phyloP scores from a whole-genome alignment of 2,888 invertebrate genomes.

The Ptilodon capucinus region DNA sequence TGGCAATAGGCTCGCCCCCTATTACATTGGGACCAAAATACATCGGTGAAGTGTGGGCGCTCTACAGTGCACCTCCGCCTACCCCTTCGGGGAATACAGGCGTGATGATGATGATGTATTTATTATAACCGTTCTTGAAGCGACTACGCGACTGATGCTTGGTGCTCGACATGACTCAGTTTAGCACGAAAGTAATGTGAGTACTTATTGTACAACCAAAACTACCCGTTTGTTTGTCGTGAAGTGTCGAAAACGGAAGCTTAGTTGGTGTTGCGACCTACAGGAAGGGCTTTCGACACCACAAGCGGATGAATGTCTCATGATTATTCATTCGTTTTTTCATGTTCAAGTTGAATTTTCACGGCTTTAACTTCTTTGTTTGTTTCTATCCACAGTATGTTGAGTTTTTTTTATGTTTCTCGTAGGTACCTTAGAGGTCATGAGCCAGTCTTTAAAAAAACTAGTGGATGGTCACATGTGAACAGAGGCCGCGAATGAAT shows the following conservation, averaged over 20 bases:
- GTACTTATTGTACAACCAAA: background rate
- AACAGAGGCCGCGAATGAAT: slow-evolving; percentile 28
- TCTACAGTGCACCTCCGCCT: no score
- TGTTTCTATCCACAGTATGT: background rate
- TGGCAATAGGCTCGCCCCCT: no score
- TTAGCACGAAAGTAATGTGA: background rate
- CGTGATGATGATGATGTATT: no score
- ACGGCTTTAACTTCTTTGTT: background rate
- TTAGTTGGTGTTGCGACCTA: background rate
- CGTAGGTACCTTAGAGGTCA: background rate
- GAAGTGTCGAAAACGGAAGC: background rate
- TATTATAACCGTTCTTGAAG: no score
- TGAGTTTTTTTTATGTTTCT: background rate
- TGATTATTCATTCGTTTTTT: background rate
- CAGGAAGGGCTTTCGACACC: background rate
- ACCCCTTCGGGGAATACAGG: no score
- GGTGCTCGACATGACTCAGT: background rate
- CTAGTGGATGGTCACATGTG: slow-evolving; percentile 32
- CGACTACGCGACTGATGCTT: no score
- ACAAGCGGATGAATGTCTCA: background rate
- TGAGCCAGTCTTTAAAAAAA: slow-evolving; percentile 22
- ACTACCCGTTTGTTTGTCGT: background rate
- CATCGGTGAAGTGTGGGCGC: no score
- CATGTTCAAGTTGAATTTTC: background rate
- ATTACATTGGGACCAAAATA: no score